Conservation (phyloP, 2,113 vertebrate genomes). For the Pterocles burchelli region DNA sequence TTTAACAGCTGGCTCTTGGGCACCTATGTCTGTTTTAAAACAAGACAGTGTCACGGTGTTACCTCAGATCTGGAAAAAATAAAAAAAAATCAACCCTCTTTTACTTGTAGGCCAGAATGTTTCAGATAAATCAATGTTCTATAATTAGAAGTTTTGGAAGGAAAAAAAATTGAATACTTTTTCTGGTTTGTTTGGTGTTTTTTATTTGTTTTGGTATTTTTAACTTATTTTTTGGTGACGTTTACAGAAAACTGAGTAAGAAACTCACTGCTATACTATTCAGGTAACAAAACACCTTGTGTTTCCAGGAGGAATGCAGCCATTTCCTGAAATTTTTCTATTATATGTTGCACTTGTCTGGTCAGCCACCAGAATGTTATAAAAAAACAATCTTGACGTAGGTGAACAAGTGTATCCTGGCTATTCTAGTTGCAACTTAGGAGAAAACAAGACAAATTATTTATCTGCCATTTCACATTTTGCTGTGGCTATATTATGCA, state of each 20-base stretch:
- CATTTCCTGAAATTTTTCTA: not conserved
- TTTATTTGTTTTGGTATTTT: not conserved
- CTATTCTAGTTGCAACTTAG: not conserved
- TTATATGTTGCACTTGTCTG: not conserved
- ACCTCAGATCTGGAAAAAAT: not conserved
- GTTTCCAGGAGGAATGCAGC: not conserved
- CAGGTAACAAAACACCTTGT: not conserved
- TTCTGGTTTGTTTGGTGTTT: not conserved
- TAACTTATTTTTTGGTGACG: not conserved
- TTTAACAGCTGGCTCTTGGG: not conserved
- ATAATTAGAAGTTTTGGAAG: not conserved
- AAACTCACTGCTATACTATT: not conserved
- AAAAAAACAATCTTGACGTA: not conserved
- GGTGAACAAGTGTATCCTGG: not conserved
- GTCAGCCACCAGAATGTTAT: not conserved
- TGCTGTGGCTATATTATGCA: conserved; percentile 22
- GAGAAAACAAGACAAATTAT: conserved; percentile 44
- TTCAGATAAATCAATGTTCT: not conserved
- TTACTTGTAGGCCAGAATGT: not conserved
- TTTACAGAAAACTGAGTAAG: not conserved
- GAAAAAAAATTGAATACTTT: not conserved
- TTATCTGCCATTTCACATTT: conserved; percentile 51
- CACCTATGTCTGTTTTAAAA: not conserved
- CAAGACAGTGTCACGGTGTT: not conserved
- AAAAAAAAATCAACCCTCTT: rapidly evolving